Conservation (phyloP, 2,888 invertebrate genomes). For the Pherbina coryleti region DNA sequence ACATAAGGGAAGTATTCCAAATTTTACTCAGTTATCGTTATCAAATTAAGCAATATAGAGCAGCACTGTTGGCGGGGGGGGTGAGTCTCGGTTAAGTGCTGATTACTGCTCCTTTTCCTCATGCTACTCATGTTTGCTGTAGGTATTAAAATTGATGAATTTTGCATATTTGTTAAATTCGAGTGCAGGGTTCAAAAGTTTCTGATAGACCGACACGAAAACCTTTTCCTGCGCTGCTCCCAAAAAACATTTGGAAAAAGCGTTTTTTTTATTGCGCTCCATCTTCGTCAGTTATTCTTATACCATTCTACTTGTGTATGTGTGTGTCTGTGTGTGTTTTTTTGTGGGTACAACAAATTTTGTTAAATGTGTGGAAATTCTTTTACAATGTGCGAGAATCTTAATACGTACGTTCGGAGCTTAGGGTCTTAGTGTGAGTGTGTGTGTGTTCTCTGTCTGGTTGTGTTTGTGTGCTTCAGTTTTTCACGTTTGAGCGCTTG, state of each 20-base stretch:
- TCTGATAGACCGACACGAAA: background rate
- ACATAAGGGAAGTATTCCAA: background rate
- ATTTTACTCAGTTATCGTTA: background rate
- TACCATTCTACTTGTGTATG: background rate
- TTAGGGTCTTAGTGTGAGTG: background rate
- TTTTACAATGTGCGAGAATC: background rate
- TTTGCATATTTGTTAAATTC: too few relatives aligned
- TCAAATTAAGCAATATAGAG: background rate
- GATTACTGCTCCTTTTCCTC: too few relatives aligned
- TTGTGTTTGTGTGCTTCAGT: background rate
- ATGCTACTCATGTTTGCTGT: too few relatives aligned
- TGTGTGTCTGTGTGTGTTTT: background rate
- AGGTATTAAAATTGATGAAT: too few relatives aligned
- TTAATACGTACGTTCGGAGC: background rate
- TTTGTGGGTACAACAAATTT: constrained; percentile 7
- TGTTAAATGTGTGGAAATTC: constrained; percentile 22
- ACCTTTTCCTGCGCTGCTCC: background rate
- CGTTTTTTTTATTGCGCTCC: background rate
- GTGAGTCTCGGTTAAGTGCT: too few relatives aligned
- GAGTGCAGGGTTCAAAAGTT: background rate
- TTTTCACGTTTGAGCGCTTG: background rate
- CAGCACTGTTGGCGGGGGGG: too few relatives aligned
- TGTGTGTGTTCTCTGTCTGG: background rate
- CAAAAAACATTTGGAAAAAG: background rate
- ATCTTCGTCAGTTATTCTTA: background rate